phyloP scores from a whole-genome alignment of 2,113 vertebrate genomes.

The Bostrychus sinensis region DNA sequence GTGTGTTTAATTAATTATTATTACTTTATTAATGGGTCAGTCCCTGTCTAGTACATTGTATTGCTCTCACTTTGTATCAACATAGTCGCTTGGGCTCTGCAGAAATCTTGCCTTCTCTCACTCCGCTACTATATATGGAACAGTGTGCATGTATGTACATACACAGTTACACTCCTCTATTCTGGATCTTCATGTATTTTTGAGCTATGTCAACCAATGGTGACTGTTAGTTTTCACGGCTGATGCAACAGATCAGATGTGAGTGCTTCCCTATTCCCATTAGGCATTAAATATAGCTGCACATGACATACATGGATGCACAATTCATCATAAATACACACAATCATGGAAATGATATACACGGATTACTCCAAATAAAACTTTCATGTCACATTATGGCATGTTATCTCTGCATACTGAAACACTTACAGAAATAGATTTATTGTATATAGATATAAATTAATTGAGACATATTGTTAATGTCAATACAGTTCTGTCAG shows the following conservation, averaged over 20 bases:
- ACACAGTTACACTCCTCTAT: slow-evolving; percentile 1
- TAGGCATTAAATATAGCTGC: slow-evolving; percentile 15
- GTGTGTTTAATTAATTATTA: too few relatives aligned
- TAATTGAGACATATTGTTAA: neutral
- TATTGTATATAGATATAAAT: neutral
- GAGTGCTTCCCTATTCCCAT: slow-evolving; percentile 8
- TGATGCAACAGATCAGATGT: slow-evolving; percentile 7
- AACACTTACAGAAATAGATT: neutral
- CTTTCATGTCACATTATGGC: slow-evolving; percentile 7
- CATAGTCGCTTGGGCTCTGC: neutral
- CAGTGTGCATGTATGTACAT: neutral
- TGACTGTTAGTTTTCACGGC: neutral
- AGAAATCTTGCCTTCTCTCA: neutral
- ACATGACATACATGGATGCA: slow-evolving; percentile 13
- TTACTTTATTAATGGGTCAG: neutral
- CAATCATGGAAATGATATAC: neutral
- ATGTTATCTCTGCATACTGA: neutral
- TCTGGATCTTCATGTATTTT: slow-evolving; percentile 8
- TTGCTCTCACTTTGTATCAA: neutral
- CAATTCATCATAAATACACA: slow-evolving; percentile 3
- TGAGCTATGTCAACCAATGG: slow-evolving; percentile 1
- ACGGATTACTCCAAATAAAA: slow-evolving; percentile 1
- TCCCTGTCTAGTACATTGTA: neutral
- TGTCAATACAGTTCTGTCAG: neutral
- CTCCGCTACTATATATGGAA: neutral